phyloP scores from a whole-genome alignment of 2,797 vertebrate genomes.

The Coccyzus lansbergi region DNA sequence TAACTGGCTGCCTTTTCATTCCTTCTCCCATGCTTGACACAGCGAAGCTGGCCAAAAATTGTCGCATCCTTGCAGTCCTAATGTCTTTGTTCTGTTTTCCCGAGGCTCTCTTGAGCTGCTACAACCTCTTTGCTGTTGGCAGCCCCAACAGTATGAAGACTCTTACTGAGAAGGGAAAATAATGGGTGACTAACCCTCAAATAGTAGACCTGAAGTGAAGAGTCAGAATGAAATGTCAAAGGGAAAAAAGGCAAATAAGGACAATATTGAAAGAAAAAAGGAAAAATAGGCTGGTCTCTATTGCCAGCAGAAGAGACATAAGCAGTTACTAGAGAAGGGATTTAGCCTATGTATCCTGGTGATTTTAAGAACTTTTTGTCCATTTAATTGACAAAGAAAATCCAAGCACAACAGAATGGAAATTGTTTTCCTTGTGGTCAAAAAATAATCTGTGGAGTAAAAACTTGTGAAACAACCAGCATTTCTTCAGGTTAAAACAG shows the following conservation, averaged over 20 bases:
- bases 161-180: background rate
- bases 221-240: background rate
- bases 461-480: background rate
- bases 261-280: conserved; percentile 1
- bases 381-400: conserved; percentile 20
- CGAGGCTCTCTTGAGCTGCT: background rate
- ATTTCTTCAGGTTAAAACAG: background rate
- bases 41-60: background rate
- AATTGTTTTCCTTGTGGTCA: background rate
- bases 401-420: background rate
- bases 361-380: conserved; percentile 23
- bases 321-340: background rate
- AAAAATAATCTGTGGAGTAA: background rate
- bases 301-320: background rate
- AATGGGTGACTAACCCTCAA: background rate
- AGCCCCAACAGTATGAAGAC: background rate
- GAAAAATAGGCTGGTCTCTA: background rate
- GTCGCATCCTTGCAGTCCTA: background rate
- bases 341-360: background rate
- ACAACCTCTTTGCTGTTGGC: background rate
- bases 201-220: background rate
- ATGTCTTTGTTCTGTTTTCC: background rate
- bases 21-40: background rate
- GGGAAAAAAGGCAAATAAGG: background rate
- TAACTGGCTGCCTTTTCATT: background rate